Base-by-base conservation (phyloP, 2,113 vertebrate species). In the Chrysochloris asiatica region DNA sequence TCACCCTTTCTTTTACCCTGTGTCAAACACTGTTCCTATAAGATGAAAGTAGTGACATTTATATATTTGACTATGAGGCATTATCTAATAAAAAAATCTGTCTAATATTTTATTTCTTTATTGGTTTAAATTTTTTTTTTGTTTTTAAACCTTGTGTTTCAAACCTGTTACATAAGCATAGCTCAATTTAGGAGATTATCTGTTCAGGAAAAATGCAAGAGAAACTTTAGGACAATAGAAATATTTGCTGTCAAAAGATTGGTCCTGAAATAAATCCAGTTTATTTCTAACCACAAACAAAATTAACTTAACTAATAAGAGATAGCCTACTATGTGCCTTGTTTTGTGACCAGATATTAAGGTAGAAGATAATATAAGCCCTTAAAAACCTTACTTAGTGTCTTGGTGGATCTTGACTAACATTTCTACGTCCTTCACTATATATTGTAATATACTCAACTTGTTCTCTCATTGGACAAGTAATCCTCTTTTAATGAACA, bases 1-100 rank as follows among this genome's bases (percentile, higher is more conserved):
- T 89, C 54, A 78, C 17, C 28, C 24, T 81, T 77, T 17, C 33
- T 73, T 93, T 93, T 78, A 81, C 8, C 69, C 38, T 86, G 28
- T 61, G 14, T 43, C 52, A 72, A n/a, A 63, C 10, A 76, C 21
- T 48, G 76, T n/a, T 52, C n/a, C 11, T 65, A 24, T 56, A 21
- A 86, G 28, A 89, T 72, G 3, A 77, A 73, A 81, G 8, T 26
- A 72, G 16, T 92, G 21, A 21, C 28, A 80, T 50, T 45, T 79
- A 93, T 45, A 3, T 56, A 73, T 85, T 50, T 65, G 38, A 79
- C 10, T 59, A 3, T 26, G 11, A 38, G n/a, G 41, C 13, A 41
- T 12, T 33, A 73, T 1, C 33, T 84, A 36, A n/a, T n/a, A n/a
- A n/a, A n/a, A 13, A 10, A 33, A 69, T 3, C 17, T 89, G 26